phyloP scores from a whole-genome alignment of 1,140 invertebrate species.

The Leguminivora glycinivorella region DNA sequence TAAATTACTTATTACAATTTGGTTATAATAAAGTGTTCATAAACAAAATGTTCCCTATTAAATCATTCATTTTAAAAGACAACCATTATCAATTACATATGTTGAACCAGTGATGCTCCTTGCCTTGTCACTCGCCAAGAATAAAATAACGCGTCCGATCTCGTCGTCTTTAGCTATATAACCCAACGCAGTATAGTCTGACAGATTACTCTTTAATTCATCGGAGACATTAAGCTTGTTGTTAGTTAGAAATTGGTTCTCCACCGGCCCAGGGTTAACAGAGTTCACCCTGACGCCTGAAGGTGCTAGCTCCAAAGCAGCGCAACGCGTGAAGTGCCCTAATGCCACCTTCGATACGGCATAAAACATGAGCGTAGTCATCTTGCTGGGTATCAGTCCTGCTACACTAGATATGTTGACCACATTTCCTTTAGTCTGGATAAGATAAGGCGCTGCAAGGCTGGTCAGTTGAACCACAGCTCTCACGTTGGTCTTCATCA shows the following conservation, averaged over 20 bases:
- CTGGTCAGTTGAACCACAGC: constrained; percentile 84
- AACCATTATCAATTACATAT: constrained; percentile 35
- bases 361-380: not conserved
- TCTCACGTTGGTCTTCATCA: constrained; percentile 85
- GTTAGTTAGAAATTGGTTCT: not conserved
- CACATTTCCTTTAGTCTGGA: constrained; percentile 84
- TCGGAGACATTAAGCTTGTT: not conserved
- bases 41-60: too few species aligned
- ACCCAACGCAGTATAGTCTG: not conserved
- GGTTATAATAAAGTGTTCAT: too few species aligned
- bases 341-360: constrained; percentile 26
- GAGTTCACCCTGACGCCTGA: not conserved
- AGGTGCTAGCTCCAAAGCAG: constrained; percentile 14
- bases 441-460: too few species aligned
- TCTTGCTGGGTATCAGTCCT: constrained; percentile 41
- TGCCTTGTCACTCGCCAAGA: constrained; percentile 38
- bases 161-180: constrained; percentile 34
- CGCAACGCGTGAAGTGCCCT: constrained; percentile 27
- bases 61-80: too few species aligned
- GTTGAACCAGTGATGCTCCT: constrained; percentile 37
- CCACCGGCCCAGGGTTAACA: not conserved
- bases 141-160: constrained; percentile 36
- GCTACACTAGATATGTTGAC: constrained; percentile 88
- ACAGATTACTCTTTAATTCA: not conserved
- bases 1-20: too few species aligned